A percentile compares a stretch with the other conserved stretches of the same genome.
phyloP scores from a whole-genome alignment of 2,888 invertebrate genomes.

The Oligia latruncula region DNA sequence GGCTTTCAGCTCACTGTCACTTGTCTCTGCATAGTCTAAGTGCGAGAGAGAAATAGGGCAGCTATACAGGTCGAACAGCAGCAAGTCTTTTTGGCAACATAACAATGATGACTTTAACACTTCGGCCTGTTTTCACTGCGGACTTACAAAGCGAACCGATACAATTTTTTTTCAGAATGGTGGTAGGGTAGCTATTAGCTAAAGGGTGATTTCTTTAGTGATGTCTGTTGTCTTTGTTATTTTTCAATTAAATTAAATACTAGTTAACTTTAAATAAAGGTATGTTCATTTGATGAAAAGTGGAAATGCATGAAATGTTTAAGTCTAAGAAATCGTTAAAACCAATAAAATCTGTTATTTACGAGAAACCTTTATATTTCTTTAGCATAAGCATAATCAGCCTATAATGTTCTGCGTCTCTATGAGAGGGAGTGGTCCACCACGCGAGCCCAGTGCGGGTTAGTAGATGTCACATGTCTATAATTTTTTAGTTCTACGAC shows the following conservation, averaged over 20 bases:
- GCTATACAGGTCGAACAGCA: background rate
- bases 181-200: background rate
- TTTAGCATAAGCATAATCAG: background rate
- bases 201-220: background rate
- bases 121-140: background rate
- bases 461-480: no score
- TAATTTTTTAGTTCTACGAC: no score
- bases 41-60: background rate
- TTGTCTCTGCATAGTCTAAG: background rate
- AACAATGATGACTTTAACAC: background rate
- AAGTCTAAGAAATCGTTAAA: conserved; percentile 12
- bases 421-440: background rate
- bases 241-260: background rate
- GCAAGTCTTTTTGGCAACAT: no score
- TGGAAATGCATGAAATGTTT: background rate
- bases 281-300: background rate
- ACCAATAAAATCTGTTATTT: background rate
- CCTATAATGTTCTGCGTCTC: background rate
- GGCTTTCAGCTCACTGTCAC: background rate
- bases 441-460: no score
- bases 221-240: background rate
- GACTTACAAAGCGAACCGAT: no score
- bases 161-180: background rate
- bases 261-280: background rate
- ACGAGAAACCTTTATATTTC: background rate